Percentiles rank a stretch among this genome's conserved stretches.
These are phyloP conservation scores for Nautilus pompilius DNA, from an alignment of 1,140 invertebrate species.

Conservation along the genomic window DNA sequence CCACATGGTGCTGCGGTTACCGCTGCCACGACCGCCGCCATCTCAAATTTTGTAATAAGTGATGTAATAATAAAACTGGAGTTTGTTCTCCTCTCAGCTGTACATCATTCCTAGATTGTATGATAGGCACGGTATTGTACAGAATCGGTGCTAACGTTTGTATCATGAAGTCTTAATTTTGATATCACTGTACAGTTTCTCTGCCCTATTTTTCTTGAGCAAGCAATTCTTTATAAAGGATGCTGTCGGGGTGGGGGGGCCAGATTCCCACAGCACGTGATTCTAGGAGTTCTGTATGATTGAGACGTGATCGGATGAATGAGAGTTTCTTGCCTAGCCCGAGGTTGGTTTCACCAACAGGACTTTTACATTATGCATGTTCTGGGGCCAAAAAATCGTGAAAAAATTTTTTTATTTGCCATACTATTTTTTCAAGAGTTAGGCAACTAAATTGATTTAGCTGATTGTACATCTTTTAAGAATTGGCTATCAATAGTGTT, in stretches of 20 bases:
- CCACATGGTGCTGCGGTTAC: neutral
- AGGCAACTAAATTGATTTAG: too few relatives aligned
- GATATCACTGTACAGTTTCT: conserved; percentile 7
- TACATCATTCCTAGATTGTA: conserved; percentile 1
- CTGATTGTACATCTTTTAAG: too few relatives aligned
- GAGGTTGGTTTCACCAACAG: neutral
- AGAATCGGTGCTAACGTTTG: conserved; percentile 5
- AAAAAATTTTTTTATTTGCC: too few relatives aligned
- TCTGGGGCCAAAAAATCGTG: neutral
- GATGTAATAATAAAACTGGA: neutral
- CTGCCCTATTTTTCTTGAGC: conserved; percentile 1
- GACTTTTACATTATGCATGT: neutral
- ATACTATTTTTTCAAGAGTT: too few relatives aligned
- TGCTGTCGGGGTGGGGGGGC: neutral
- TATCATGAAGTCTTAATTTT: conserved; percentile 8
- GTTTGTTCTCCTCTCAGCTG: neutral
- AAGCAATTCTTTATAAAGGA: neutral
- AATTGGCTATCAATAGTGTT: too few relatives aligned
- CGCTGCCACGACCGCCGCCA: neutral
- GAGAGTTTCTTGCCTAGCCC: neutral
- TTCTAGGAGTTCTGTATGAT: neutral
- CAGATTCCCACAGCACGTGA: neutral
- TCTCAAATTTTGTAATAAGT: neutral
- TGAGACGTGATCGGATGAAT: too few relatives aligned
- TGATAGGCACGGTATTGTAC: conserved; percentile 2